phyloP scores from a whole-genome alignment of 2,113 vertebrate species.

The Scatophagus argus region DNA sequence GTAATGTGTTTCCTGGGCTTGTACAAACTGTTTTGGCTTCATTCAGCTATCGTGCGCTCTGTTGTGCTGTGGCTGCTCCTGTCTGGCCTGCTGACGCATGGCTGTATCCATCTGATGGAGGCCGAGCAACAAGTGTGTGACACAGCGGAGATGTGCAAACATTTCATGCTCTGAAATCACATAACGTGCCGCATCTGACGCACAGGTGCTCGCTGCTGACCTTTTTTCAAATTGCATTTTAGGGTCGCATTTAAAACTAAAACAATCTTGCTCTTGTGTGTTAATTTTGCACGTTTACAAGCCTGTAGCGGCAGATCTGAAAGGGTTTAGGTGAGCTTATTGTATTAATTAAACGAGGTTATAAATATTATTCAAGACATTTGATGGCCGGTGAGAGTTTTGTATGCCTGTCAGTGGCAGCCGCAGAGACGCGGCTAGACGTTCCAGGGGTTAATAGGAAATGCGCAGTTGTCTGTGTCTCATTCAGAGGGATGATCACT shows the following conservation, averaged over 20 bases:
- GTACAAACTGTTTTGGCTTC: constrained; percentile 14
- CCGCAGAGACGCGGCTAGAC: constrained; percentile 16
- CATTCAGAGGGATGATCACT: constrained; percentile 56
- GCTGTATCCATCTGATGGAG: constrained; percentile 18
- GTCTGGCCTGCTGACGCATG: constrained; percentile 33
- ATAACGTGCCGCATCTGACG: constrained; percentile 9
- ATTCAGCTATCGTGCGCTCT: background rate
- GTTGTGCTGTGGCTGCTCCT: background rate
- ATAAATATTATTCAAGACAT: background rate
- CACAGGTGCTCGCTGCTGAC: background rate
- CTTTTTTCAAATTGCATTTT: background rate
- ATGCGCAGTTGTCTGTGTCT: constrained; percentile 56
- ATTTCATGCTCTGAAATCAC: constrained; percentile 35
- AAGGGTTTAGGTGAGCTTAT: background rate
- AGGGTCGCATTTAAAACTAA: background rate
- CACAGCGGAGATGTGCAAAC: constrained; percentile 39
- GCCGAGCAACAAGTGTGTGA: constrained; percentile 72
- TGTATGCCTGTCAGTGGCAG: constrained; percentile 42
- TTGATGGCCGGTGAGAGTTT: constrained; percentile 1
- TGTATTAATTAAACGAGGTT: background rate
- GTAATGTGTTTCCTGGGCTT: background rate
- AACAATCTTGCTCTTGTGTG: background rate
- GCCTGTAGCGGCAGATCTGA: too few relatives aligned
- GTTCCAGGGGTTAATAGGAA: constrained; percentile 62
- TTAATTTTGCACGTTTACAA: background rate